Evolutionary conservation across 2,888 invertebrate genomes (phyloP).

Genomic region (Euclidia mi): DNA sequence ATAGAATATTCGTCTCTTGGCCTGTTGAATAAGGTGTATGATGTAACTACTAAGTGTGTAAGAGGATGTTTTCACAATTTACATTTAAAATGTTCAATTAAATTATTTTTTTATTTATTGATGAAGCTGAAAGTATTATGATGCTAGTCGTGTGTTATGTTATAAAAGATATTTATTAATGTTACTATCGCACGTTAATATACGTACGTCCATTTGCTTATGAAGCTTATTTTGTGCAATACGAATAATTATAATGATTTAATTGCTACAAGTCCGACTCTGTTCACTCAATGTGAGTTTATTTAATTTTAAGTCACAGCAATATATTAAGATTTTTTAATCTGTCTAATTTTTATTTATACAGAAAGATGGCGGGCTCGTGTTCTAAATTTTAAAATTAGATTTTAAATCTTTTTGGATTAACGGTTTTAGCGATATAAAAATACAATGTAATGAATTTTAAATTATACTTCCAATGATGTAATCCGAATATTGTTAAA

Average conservation of each 20-base stretch:
- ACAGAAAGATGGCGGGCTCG: constrained; percentile 9
- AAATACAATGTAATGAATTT: constrained; percentile 23
- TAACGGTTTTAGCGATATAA: constrained; percentile 30
- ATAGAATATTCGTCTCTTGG: constrained; percentile 83
- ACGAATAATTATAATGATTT: constrained; percentile 44
- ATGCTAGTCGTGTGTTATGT: constrained; percentile 84
- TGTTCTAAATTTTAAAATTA: constrained; percentile 32
- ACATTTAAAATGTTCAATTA: constrained; percentile 57
- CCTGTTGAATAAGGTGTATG: constrained; percentile 66
- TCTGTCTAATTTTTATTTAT: constrained; percentile 26
- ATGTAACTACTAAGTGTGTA: constrained; percentile 65
- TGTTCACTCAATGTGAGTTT: constrained; percentile 45
- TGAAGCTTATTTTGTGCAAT: constrained; percentile 79
- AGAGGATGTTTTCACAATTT: constrained; percentile 51
- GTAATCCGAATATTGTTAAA: constrained; percentile 25
- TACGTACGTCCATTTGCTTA: constrained; percentile 80
- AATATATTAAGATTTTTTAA: constrained; percentile 36
- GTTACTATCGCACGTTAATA: constrained; percentile 55
- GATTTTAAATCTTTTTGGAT: constrained; percentile 48
- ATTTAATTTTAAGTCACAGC: constrained; percentile 36
- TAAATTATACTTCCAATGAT: constrained; percentile 23
- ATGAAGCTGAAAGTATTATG: constrained; percentile 81
- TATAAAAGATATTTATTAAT: constrained; percentile 56
- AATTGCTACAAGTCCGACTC: constrained; percentile 31
- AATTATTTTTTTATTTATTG: constrained; percentile 62